Conservation (phyloP, 92 coral and sea anemone genomes). For the Zoanthus sociatus region DNA sequence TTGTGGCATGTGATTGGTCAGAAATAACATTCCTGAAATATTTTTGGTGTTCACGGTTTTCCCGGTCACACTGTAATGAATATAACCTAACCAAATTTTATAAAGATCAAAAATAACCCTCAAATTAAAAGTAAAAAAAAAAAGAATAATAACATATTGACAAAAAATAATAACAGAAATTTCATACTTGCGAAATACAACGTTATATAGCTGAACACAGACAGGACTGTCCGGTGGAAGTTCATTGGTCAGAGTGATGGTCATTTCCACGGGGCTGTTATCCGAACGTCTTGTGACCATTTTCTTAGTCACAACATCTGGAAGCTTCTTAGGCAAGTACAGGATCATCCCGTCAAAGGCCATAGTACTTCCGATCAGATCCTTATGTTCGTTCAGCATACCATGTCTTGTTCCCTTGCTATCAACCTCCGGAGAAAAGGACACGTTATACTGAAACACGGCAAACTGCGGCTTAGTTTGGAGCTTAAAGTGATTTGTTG, state of each 20-base stretch:
- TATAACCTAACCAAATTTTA: too few species aligned
- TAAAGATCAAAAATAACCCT: background rate
- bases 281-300: slow-evolving; percentile 60
- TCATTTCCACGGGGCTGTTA: slow-evolving; percentile 76
- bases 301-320: slow-evolving; percentile 73
- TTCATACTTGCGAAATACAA: slow-evolving; percentile 82
- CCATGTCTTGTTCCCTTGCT: slow-evolving; percentile 83
- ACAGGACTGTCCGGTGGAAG: slow-evolving; percentile 79
- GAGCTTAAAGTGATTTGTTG: slow-evolving; percentile 81
- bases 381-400: slow-evolving; percentile 73
- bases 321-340: slow-evolving; percentile 81
- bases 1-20: too few species aligned
- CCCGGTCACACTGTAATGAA: too few species aligned
- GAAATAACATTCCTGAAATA: too few species aligned
- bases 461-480: slow-evolving; percentile 65
- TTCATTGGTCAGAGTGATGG: slow-evolving; percentile 86
- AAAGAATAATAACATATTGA: background rate
- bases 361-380: slow-evolving; percentile 72
- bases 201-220: slow-evolving; percentile 84
- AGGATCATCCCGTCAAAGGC: slow-evolving; percentile 98
- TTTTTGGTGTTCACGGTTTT: too few species aligned
- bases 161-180: background rate
- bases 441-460: slow-evolving; percentile 90
- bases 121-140: background rate
- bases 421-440: slow-evolving; percentile 85